Evolutionary conservation across 2,113 vertebrate genomes (phyloP), one percentile per base, ranked within the genome.

Genomic region (Ahaetulla prasina): DNA sequence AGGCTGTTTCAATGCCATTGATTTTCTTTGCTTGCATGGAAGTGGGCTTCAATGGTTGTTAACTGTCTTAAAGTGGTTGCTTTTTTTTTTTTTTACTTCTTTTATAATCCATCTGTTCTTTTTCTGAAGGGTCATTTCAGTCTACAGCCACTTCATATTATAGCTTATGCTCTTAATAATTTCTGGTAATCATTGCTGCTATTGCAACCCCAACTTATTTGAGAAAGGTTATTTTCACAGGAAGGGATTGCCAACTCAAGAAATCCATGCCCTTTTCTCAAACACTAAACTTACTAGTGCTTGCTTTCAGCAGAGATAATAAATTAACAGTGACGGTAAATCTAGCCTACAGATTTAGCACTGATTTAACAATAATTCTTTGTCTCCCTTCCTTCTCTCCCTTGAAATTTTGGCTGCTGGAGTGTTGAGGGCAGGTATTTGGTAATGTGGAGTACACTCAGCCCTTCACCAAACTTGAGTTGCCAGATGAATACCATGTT

Each of bases 271-370:
- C 92, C 91, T 92, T 92, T 95, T 95, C 94, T 95, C 95, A 95
- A 0, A 95, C 91, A 92, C 50, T 91, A 88, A 87, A 85, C 89
- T 94, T 94, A 91, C 93, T 85, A 85, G 53, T 27, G 54, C 14
- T 93, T 91, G 45, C 60, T 93, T 94, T 96, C 94, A 95, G 92
- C 94, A 94, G 96, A 96, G 88, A 85, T 85, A 90, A 90, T 92
- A 92, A 63, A 92, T 92, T 84, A 92, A 90, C 23, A 63, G 90
- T n/a, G 80, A 86, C 55, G 80, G 55, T 4, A 90, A 30, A 60
- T 52, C 88, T 85, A 55, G 20, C n/a, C 23, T 63, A 23, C 4
- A 27, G 74, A 45, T 22, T 39, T 52, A 23, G 30, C 23, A 30
- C 45, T 85, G 53, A 54, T 85, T 85, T 60, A 60, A 85, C 53